Evolutionary conservation across 92 coral and sea anemone species (phyloP).

Genomic region (Umimayanthus kanabou): DNA sequence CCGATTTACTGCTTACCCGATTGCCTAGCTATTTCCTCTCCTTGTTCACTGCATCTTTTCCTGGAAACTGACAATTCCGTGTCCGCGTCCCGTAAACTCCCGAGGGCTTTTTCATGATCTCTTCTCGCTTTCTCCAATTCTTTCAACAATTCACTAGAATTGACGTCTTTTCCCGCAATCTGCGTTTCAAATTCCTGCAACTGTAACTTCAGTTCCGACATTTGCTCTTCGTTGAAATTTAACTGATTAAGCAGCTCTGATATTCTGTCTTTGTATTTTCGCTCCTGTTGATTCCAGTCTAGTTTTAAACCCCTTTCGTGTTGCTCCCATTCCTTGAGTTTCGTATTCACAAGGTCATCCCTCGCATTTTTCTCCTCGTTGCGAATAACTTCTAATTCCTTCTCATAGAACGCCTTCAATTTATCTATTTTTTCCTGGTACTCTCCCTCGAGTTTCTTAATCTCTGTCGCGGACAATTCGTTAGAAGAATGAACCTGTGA

Average conservation of each 20-base stretch:
- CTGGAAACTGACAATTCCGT: slow-evolving; percentile 71
- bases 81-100: slow-evolving; percentile 70
- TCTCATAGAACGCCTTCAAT: slow-evolving; percentile 87
- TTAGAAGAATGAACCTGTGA: slow-evolving; percentile 65
- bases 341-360: slow-evolving; percentile 42
- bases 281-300: slow-evolving; percentile 87
- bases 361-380: slow-evolving; percentile 62
- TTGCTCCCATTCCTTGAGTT: slow-evolving; percentile 67
- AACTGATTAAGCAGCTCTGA: slow-evolving; percentile 83
- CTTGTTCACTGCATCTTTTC: slow-evolving; percentile 80
- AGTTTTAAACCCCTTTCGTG: slow-evolving; percentile 67
- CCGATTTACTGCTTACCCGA: slow-evolving; percentile 66
- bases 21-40: slow-evolving; percentile 76
- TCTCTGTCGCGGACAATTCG: slow-evolving; percentile 71
- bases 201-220: slow-evolving; percentile 63
- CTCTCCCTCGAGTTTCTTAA: slow-evolving; percentile 77
- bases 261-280: slow-evolving; percentile 92
- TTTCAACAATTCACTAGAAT: slow-evolving; percentile 53
- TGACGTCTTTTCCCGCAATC: slow-evolving; percentile 54
- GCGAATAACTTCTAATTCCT: slow-evolving; percentile 80
- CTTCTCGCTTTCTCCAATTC: slow-evolving; percentile 68
- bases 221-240: slow-evolving; percentile 67
- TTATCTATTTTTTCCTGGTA: slow-evolving; percentile 84
- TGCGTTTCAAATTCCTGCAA: slow-evolving; percentile 65
- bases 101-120: slow-evolving; percentile 66